These are phyloP conservation scores for Nycticorax nycticorax DNA, from an alignment of 2,113 vertebrate genomes.

Conservation along the genomic window DNA sequence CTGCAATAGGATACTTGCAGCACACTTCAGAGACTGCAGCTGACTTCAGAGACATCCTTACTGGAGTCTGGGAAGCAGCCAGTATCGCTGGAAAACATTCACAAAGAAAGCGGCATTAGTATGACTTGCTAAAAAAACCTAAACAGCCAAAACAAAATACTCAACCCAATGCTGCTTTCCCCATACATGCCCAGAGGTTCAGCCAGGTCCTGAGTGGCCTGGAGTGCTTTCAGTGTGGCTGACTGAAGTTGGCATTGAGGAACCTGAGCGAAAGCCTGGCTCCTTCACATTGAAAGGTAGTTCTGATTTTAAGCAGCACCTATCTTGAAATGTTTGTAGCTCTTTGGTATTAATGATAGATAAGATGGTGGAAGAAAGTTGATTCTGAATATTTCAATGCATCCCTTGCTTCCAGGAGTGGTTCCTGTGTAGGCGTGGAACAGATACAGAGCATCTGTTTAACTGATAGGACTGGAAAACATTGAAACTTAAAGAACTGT, in stretches of 20 bases:
- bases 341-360: fast-evolving
- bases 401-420: background rate
- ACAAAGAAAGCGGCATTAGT: conserved; percentile 36
- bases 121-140: conserved; percentile 44
- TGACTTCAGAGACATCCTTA: conserved; percentile 68
- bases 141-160: background rate
- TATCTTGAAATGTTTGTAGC: background rate
- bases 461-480: background rate
- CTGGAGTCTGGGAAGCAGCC: conserved; percentile 44
- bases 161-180: background rate
- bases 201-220: background rate
- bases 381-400: background rate
- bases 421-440: background rate
- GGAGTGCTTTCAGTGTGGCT: background rate
- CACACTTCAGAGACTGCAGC: conserved; percentile 67
- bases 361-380: background rate
- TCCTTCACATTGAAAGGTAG: background rate
- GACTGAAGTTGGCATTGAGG: background rate
- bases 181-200: background rate
- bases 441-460: background rate
- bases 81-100: conserved; percentile 46
- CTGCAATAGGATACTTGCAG: conserved; percentile 67
- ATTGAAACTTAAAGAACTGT: background rate
- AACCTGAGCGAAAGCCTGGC: background rate
- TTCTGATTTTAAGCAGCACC: background rate